phyloP scores from a whole-genome alignment of 2,797 vertebrate species.

The Australoheros facetus region DNA sequence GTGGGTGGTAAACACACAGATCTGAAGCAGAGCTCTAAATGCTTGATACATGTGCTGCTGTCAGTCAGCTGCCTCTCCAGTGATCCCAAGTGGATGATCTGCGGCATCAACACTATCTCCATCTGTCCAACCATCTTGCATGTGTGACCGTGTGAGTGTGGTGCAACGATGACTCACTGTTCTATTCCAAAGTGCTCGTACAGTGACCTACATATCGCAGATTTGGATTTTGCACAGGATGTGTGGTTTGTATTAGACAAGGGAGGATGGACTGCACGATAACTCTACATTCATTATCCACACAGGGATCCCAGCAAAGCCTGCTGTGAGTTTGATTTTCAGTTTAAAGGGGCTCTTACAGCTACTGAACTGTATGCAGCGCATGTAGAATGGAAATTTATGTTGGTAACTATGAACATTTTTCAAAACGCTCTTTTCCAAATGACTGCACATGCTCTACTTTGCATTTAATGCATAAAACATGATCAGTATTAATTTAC shows the following conservation, averaged over 20 bases:
- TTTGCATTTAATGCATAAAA: neutral
- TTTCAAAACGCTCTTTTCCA: neutral
- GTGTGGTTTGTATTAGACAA: neutral
- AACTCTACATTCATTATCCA: neutral
- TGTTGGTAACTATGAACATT: neutral
- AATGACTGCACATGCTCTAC: neutral
- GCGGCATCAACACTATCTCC: slow-evolving; percentile 48
- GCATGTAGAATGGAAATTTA: neutral
- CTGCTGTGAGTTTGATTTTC: neutral
- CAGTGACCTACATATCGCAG: slow-evolving; percentile 48
- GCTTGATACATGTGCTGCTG: slow-evolving; percentile 54
- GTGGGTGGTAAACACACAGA: slow-evolving; percentile 44
- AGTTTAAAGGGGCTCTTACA: neutral
- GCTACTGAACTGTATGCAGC: neutral
- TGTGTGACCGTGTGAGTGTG: slow-evolving; percentile 31
- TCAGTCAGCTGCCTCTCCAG: slow-evolving; percentile 48
- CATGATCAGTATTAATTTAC: neutral
- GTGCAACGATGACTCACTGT: slow-evolving; percentile 53
- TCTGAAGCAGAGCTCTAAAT: slow-evolving; percentile 41
- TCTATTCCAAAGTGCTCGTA: slow-evolving; percentile 47
- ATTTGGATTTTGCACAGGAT: slow-evolving; percentile 13
- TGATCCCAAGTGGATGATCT: slow-evolving; percentile 31
- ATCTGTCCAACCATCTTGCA: slow-evolving; percentile 52
- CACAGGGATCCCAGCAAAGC: neutral
- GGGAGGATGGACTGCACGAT: neutral